Evolutionary conservation across 2,888 invertebrate species (phyloP), one percentile per base, ranked within the genome.

Genomic region (Phengaris alcon): DNA sequence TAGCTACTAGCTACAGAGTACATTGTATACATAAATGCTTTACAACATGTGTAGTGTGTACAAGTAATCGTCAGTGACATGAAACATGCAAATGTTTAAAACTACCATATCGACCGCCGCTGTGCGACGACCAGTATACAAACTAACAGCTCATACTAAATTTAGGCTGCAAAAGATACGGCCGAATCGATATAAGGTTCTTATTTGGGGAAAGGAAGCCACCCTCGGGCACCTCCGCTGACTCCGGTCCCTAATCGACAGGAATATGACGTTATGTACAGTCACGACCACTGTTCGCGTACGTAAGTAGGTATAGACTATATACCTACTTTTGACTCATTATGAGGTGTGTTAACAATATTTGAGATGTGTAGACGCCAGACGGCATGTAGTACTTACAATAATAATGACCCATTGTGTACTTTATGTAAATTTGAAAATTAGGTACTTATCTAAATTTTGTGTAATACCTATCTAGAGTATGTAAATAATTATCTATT

Each of bases 191-290:
- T 72, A 72, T 35, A 10, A 52, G 52, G 13, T 54, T 72, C 51
- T 70, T 70, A 70, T 70, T 70, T 72, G 35, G 72, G 72, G 52
- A 72, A 54, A 72, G 72, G 54, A 54, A 72, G 72, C 72, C 72
- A 72, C 72, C 72, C 72, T 54, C 72, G 52, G 52, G 35, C 72
- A 51, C 70, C 70, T 70, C n/a, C 72, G 52, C 22, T 51, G 35
- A 54, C 72, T 72, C 70, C 22, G 51, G 22, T 64, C 64, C 64
- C 64, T 64, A 64, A 64, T 13, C 64, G 64, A 64, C 64, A 44
- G 35, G 12, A 64, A 64, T 64, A 64, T 64, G 10, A 35, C 35
- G 64, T 64, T 35, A 35, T 59, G 35, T 64, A 64, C 35, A 22
- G 35, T 64, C 64, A 64, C 64, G 64, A 64, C 35, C 64, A 64